Evolutionary conservation across 2,888 invertebrate species (phyloP).

Genomic region (Philonicus albiceps): DNA sequence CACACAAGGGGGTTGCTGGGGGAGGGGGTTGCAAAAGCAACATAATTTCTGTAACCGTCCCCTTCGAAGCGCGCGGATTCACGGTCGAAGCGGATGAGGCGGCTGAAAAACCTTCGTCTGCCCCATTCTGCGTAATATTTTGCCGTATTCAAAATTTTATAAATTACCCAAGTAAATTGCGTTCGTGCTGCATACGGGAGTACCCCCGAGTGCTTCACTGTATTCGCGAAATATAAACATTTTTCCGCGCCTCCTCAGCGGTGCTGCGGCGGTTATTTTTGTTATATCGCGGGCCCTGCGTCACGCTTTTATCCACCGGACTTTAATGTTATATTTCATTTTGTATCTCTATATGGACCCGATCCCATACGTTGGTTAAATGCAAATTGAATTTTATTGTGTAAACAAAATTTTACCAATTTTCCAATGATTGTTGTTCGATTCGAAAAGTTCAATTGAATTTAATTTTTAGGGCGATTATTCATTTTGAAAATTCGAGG

Average conservation of each 20-base stretch:
- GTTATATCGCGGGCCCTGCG: not conserved
- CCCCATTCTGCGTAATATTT: not conserved
- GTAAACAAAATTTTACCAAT: not conserved
- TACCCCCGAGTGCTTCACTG: not conserved
- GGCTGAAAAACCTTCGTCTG: not conserved
- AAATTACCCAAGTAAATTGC: not conserved
- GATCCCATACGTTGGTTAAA: not conserved
- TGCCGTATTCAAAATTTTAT: not conserved
- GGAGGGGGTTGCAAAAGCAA: not conserved
- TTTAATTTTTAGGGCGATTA: not conserved
- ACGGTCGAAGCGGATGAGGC: not conserved
- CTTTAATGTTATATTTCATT: not conserved
- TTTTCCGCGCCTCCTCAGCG: not conserved
- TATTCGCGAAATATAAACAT: not conserved
- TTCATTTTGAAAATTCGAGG: not conserved
- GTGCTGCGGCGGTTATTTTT: not conserved
- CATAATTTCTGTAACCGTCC: not conserved
- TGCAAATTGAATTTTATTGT: not conserved
- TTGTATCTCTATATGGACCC: not conserved
- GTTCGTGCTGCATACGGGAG: not conserved
- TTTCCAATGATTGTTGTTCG: not conserved
- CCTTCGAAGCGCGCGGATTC: not conserved
- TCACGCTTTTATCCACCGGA: not conserved
- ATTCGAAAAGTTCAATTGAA: not conserved
- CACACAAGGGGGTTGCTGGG: not conserved